Evolutionary conservation across 2,797 vertebrate genomes (phyloP).

Genomic region (Crenuchus spilurus): DNA sequence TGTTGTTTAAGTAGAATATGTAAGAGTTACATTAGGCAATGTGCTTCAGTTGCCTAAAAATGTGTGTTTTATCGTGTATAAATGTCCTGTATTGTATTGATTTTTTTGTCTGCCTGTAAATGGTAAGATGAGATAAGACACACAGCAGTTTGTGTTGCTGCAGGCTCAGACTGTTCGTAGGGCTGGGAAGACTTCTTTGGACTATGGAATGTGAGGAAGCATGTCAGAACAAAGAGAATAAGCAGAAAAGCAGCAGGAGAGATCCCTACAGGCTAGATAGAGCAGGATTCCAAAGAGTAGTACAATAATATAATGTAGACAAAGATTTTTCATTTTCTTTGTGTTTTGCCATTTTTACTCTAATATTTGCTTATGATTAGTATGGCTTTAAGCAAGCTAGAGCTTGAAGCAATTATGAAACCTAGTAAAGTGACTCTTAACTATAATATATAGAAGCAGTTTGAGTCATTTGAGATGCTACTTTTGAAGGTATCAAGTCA

Average conservation of each 20-base stretch:
- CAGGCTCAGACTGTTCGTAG: conserved; percentile 31
- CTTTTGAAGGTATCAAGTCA: too few relatives aligned
- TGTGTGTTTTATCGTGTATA: background rate
- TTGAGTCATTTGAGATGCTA: too few relatives aligned
- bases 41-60: background rate
- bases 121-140: conserved; percentile 19
- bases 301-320: background rate
- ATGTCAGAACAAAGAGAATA: conserved; percentile 45
- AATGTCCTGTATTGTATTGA: background rate
- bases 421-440: too few relatives aligned
- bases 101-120: conserved; percentile 7
- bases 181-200: conserved; percentile 20
- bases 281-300: conserved; percentile 8
- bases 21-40: background rate
- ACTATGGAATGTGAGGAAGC: conserved; percentile 27
- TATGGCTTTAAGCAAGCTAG: background rate
- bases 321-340: background rate
- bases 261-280: background rate
- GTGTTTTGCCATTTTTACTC: background rate
- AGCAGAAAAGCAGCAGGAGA: background rate
- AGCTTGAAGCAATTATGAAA: background rate
- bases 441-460: too few relatives aligned
- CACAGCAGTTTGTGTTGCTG: conserved; percentile 21
- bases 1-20: background rate
- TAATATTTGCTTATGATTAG: too few relatives aligned